phyloP scores from a whole-genome alignment of 1,140 invertebrate genomes.

The Dinothrombium tinctorium region DNA sequence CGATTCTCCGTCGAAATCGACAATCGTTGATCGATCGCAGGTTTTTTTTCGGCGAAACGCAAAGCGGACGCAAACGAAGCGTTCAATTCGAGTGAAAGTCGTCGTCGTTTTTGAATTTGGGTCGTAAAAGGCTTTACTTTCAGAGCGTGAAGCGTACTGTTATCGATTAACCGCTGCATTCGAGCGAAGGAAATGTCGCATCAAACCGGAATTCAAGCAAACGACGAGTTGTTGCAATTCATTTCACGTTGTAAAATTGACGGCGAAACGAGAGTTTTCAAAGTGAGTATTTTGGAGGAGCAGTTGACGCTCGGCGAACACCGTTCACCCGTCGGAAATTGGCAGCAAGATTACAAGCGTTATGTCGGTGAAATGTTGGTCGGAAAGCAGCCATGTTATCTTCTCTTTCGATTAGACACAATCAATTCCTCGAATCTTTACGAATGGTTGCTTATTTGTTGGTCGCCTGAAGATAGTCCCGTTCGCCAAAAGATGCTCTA shows the following conservation, averaged over 20 bases:
- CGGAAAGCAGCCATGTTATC: constrained; percentile 71
- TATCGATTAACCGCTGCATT: too few relatives aligned
- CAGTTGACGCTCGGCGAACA: constrained; percentile 4
- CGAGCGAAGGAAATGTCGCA: constrained; percentile 42
- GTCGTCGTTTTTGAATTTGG: too few relatives aligned
- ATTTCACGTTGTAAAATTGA: constrained; percentile 8
- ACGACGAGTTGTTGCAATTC: constrained; percentile 7
- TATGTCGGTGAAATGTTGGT: constrained; percentile 47
- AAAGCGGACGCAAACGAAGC: too few relatives aligned
- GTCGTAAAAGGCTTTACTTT: too few relatives aligned
- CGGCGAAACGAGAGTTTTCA: constrained; percentile 5
- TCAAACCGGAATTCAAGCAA: constrained; percentile 43
- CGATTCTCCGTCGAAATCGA: too few relatives aligned
- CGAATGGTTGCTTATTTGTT: constrained; percentile 57
- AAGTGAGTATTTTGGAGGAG: constrained; percentile 11
- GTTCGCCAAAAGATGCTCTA: constrained; percentile 95
- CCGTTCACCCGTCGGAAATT: not conserved
- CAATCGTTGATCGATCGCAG: too few relatives aligned
- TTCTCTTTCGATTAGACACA: constrained; percentile 65
- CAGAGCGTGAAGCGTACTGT: too few relatives aligned
- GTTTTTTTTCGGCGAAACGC: too few relatives aligned
- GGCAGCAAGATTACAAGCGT: constrained; percentile 32
- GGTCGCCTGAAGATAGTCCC: constrained; percentile 70
- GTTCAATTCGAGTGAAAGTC: too few relatives aligned
- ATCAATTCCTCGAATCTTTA: constrained; percentile 35